phyloP scores from a whole-genome alignment of 2,797 vertebrate genomes.

The Coreius guichenoti region DNA sequence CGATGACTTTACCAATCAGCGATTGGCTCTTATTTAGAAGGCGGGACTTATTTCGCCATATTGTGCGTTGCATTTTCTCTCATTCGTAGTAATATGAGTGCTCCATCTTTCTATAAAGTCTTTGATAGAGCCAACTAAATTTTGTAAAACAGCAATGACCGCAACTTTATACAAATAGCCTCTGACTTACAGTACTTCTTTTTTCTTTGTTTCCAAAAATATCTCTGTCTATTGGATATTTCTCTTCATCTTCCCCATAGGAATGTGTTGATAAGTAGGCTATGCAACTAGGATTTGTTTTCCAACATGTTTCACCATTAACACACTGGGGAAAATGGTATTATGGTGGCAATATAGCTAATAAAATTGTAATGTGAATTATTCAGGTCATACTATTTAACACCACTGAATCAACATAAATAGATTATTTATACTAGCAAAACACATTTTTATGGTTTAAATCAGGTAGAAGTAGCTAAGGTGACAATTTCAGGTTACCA shows the following conservation, averaged over 20 bases:
- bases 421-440: background rate
- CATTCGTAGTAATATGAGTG: too few relatives aligned
- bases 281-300: background rate
- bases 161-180: background rate
- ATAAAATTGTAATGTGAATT: too few relatives aligned
- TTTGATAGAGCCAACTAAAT: background rate
- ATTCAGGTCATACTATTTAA: background rate
- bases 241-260: background rate
- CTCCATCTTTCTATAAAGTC: too few relatives aligned
- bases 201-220: background rate
- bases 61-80: too few relatives aligned
- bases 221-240: background rate
- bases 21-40: too few relatives aligned
- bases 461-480: background rate
- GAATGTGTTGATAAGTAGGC: background rate
- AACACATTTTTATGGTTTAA: background rate
- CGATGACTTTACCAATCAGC: too few relatives aligned
- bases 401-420: background rate
- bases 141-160: background rate
- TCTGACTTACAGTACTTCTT: background rate
- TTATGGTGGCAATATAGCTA: too few relatives aligned
- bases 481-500: background rate
- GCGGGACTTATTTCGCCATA: too few relatives aligned
- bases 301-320: background rate
- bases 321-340: background rate